Conservation (phyloP, 2,113 vertebrate genomes). For the Nycticryphes semicollaris region DNA sequence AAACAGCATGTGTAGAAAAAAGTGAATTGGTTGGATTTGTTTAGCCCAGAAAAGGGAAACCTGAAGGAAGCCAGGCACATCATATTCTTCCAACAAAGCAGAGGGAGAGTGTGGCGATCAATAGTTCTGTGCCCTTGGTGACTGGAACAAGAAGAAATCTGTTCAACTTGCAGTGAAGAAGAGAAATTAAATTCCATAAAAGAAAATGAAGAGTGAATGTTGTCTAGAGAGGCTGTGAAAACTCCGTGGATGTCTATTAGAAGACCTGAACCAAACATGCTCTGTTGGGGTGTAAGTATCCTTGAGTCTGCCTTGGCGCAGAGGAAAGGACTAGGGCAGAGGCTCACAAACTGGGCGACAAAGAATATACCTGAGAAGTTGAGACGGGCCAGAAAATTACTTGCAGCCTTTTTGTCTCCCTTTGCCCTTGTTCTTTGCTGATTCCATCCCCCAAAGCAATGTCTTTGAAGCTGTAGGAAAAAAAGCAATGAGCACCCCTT, state of each 20-base stretch:
- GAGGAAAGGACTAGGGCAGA: neutral
- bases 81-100: neutral
- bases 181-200: constrained; percentile 26
- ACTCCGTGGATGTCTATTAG: constrained; percentile 18
- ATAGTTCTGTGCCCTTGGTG: constrained; percentile 38
- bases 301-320: neutral
- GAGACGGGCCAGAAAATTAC: neutral
- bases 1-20: neutral
- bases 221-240: constrained; percentile 25
- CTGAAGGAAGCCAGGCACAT: neutral
- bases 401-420: neutral
- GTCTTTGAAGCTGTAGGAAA: neutral
- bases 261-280: constrained; percentile 4
- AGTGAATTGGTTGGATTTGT: neutral
- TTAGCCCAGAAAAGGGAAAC: constrained; percentile 6
- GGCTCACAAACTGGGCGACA: neutral
- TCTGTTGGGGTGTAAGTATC: neutral
- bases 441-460: neutral
- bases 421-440: neutral
- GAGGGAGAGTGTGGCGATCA: neutral
- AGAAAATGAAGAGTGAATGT: constrained; percentile 18
- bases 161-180: constrained; percentile 21
- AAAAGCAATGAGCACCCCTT: neutral
- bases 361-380: neutral
- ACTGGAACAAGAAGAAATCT: neutral